A percentile compares a stretch with the other conserved stretches of the same genome.
These are phyloP conservation scores for Eucidaris tribuloides DNA, from an alignment of 35 echinoderm and acorn worm species.

Conservation along the genomic window DNA sequence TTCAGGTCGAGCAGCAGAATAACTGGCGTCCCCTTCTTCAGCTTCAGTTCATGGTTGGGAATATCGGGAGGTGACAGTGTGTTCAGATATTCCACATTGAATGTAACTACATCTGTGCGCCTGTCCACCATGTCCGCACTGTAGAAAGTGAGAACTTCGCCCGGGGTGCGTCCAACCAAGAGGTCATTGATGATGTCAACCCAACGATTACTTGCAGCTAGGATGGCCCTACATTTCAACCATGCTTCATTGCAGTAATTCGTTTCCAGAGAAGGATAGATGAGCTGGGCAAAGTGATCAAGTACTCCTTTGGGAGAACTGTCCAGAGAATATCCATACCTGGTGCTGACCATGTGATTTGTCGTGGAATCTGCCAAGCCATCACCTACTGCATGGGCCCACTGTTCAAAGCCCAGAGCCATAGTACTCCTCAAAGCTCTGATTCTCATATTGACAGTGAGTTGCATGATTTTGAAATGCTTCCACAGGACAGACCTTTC, in stretches of 20 bases:
- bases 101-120: not conserved
- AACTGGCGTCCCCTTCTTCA: not conserved
- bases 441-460: conserved; percentile 16
- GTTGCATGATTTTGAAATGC: not conserved
- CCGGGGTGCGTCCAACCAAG: not conserved
- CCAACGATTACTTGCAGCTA: not conserved
- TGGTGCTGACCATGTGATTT: not conserved
- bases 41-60: not conserved
- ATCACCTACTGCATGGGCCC: not conserved
- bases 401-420: not conserved
- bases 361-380: not conserved
- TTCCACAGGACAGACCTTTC: not conserved
- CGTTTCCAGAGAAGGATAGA: not conserved
- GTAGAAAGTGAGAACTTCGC: not conserved
- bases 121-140: not conserved
- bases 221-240: not conserved
- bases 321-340: not conserved
- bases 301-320: not conserved
- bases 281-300: not conserved
- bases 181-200: not conserved
- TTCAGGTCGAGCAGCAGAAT: not conserved
- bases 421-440: not conserved
- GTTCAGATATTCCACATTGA: not conserved
- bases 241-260: not conserved
- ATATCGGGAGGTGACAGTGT: not conserved